Evolutionary conservation across 2,797 vertebrate genomes (phyloP).

Genomic region (Megalops cyprinoides): DNA sequence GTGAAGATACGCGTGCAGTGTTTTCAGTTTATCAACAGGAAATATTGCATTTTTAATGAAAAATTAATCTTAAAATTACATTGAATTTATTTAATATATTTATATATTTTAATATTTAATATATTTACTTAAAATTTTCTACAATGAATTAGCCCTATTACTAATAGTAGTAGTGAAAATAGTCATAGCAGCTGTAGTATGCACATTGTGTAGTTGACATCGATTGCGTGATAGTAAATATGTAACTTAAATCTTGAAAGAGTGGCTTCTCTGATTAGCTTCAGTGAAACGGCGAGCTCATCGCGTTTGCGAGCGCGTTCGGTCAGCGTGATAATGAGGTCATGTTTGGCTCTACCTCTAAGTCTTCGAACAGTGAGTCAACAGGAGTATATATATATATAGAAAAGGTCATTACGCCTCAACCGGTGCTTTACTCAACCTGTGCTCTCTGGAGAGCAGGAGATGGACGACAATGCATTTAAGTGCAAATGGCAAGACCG

Average conservation of each 20-base stretch:
- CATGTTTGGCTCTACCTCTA: neutral
- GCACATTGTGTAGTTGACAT: too few species aligned
- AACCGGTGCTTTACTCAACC: neutral
- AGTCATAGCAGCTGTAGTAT: too few species aligned
- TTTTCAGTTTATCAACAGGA: neutral
- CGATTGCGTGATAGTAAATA: too few species aligned
- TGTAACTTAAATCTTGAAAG: neutral
- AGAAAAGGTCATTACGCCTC: neutral
- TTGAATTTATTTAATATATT: too few species aligned
- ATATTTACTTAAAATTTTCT: too few species aligned
- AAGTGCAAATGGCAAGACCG: neutral
- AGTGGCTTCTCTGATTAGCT: slow-evolving; percentile 11
- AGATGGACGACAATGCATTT: neutral
- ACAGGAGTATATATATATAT: neutral
- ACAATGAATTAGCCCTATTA: too few species aligned
- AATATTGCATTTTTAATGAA: neutral
- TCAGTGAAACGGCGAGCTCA: slow-evolving; percentile 25
- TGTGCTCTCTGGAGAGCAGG: neutral
- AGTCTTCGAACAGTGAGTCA: neutral
- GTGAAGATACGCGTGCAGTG: neutral
- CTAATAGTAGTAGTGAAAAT: too few species aligned
- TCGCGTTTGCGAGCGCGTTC: slow-evolving; percentile 3
- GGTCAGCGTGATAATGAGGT: neutral
- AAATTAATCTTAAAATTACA: neutral
- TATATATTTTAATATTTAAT: too few species aligned